phyloP scores from a whole-genome alignment of 1,140 invertebrate genomes.

The Zaprionus camerounensis region DNA sequence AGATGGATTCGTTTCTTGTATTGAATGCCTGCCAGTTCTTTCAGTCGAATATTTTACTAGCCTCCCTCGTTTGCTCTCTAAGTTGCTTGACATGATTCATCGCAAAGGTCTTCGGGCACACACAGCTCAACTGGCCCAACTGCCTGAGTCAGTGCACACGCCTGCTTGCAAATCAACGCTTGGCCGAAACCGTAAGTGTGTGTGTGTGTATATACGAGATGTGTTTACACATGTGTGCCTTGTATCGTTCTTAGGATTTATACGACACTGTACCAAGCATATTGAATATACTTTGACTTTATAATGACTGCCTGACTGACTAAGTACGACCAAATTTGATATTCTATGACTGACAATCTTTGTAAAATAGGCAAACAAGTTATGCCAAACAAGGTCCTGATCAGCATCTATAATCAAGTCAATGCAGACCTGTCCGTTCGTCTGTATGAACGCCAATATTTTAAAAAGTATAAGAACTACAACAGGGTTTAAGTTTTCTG shows the following conservation, averaged over 20 bases:
- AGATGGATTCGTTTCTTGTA: too few relatives aligned
- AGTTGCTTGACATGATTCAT: not conserved
- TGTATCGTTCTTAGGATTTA: not conserved
- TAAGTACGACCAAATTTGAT: not conserved
- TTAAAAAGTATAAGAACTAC: not conserved
- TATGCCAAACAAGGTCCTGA: not conserved
- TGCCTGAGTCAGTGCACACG: conserved; percentile 5
- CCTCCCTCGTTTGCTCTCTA: not conserved
- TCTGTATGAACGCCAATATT: not conserved
- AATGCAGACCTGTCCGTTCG: not conserved
- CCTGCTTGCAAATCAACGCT: conserved; percentile 4
- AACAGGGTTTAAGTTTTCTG: not conserved
- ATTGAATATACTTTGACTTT: not conserved
- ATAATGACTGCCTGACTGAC: not conserved
- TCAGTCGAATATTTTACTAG: not conserved
- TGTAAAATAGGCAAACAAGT: not conserved
- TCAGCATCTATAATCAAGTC: not conserved
- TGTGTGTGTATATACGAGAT: not conserved
- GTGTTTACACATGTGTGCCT: not conserved
- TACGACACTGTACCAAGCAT: not conserved
- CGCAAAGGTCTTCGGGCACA: not conserved
- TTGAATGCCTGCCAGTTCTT: not conserved
- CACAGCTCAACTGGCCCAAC: not conserved
- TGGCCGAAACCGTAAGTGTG: not conserved
- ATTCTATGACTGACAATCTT: not conserved